Evolutionary conservation across 1,140 invertebrate species (phyloP), one percentile per base, ranked within the genome.

Genomic region (Sarcophaga peregrina): DNA sequence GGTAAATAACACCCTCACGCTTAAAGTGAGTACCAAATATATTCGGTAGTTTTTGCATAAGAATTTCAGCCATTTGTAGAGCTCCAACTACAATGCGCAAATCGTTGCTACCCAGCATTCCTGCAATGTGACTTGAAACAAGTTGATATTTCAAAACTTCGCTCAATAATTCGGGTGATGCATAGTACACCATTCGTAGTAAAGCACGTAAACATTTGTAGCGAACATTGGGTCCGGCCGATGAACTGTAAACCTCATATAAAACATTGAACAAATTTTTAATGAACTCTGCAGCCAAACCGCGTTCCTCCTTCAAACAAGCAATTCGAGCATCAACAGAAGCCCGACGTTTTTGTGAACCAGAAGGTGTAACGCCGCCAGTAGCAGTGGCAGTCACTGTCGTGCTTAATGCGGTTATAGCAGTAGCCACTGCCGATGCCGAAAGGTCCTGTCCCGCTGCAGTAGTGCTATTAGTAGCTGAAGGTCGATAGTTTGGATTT

Each of bases 201-300:
- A 99, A 93, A n/a, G 98, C 97, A 88, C 97, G 95, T 45, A 99
- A 93, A 90, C 98, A 99, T 91, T 98, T 98, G 91, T 97, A 98
- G 86, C 98, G 94, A 13, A 99, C 97, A 81, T 97, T 96, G n/a
- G 97, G 97, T 8, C 98, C 98, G 82, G 98, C 98, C 37, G 97
- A 98, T 85, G 97, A 98, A 88, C 97, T 98, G 91, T 99, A 99
- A 37, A 99, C 97, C 92, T 99, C 97, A 91, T 98, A 98, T 17
- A 98, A 92, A 20, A 97, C 95, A 68, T 95, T 95, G 91, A 99
- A 98, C 82, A 99, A 92, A 37, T 97, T 96, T 88, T 95, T 93
- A 85, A 98, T 96, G 87, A 98, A 97, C 52, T 94, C 93, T 8
- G 94, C 93, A 8, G 95, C 94, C 75, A 96, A 91, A 46, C 94